These are phyloP conservation scores for Papilio dardanus DNA, from an alignment of 1,140 invertebrate genomes.

Conservation along the genomic window DNA sequence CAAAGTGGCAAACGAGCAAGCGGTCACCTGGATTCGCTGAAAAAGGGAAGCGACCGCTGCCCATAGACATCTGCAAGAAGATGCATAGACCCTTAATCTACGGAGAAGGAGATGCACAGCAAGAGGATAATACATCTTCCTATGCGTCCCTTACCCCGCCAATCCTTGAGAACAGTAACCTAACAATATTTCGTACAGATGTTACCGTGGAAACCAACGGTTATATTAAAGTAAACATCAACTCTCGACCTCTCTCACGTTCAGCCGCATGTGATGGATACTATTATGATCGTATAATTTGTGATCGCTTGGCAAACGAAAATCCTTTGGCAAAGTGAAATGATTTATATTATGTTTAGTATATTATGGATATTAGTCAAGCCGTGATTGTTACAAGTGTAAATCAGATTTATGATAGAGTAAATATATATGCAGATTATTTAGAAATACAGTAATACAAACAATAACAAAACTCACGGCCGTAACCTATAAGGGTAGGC, in stretches of 20 bases:
- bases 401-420: background rate
- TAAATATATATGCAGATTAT: background rate
- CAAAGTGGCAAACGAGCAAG: too few species aligned
- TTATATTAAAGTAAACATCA: background rate
- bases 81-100: too few species aligned
- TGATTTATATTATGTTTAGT: constrained; percentile 13
- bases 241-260: constrained; percentile 10
- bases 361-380: constrained; percentile 17
- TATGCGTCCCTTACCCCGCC: too few species aligned
- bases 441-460: too few species aligned
- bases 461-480: too few species aligned
- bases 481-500: too few species aligned
- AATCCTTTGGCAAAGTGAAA: background rate
- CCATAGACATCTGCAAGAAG: too few species aligned
- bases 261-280: background rate
- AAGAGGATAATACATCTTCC: too few species aligned
- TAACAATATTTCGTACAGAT: background rate
- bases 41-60: too few species aligned
- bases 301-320: background rate
- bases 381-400: background rate
- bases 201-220: background rate
- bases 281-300: constrained; percentile 18
- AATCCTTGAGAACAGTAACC: too few species aligned
- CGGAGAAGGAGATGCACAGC: too few species aligned
- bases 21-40: too few species aligned